Conservation (phyloP, 1,140 invertebrate genomes). For the Hylaeus anthracinus region DNA sequence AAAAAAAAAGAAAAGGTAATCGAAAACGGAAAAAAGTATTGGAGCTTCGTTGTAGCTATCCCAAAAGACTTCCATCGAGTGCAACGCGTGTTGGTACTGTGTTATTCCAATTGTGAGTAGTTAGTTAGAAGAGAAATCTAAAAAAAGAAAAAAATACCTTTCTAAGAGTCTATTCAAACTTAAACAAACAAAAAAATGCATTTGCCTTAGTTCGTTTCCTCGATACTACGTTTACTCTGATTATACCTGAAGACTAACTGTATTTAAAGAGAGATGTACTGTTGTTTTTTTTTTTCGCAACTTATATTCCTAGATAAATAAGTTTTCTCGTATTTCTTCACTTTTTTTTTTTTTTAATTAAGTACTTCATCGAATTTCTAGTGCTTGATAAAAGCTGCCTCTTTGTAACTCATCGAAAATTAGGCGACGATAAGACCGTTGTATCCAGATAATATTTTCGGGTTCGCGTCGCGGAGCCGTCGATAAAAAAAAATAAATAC, state of each 20-base stretch:
- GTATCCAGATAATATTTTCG: conserved; percentile 17
- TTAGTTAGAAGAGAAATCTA: conserved; percentile 15
- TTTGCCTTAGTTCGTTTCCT: conserved; percentile 6
- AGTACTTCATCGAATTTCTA: conserved; percentile 18
- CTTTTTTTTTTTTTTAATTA: background rate
- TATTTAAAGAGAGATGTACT: background rate
- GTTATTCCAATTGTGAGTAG: conserved; percentile 31
- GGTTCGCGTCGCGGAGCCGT: conserved; percentile 13
- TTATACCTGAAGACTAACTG: conserved; percentile 3
- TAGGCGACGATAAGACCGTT: conserved; percentile 25
- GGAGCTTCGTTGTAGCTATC: conserved; percentile 1
- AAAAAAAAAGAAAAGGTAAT: background rate
- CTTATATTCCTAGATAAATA: background rate
- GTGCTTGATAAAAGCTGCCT: conserved; percentile 42
- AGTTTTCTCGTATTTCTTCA: too few species aligned
- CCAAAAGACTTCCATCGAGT: conserved; percentile 3
- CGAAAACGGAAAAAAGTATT: background rate
- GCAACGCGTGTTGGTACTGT: background rate
- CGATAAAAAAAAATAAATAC: conserved; percentile 20
- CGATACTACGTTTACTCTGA: background rate
- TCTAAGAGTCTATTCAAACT: background rate
- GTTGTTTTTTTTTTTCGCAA: background rate
- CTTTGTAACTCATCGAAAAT: conserved; percentile 39
- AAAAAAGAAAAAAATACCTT: background rate
- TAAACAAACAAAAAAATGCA: conserved; percentile 13